Conservation (phyloP, 2,888 invertebrate species). For the Acanthopleura granulata region DNA sequence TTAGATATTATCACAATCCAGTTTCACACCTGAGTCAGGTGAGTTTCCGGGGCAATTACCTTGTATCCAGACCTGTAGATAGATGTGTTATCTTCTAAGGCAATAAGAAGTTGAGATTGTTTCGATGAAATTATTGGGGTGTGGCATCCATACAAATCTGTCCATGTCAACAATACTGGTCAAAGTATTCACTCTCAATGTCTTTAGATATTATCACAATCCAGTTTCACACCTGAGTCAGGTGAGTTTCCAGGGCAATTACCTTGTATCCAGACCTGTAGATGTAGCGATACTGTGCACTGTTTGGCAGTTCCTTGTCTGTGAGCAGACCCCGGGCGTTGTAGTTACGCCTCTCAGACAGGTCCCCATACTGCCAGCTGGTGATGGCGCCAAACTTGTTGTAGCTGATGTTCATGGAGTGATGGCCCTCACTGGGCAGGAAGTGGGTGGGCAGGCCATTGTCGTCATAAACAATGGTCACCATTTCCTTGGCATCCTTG, state of each 20-base stretch:
- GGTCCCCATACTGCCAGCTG: conserved; percentile 93
- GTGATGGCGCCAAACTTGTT: conserved; percentile 88
- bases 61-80: conserved; percentile 87
- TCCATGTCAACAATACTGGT: too few relatives aligned
- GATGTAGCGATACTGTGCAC: conserved; percentile 90
- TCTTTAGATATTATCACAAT: too few relatives aligned
- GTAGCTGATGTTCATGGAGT: conserved; percentile 84
- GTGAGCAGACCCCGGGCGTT: conserved; percentile 86
- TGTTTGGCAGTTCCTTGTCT: conserved; percentile 89
- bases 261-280: conserved; percentile 86
- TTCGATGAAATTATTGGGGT: too few relatives aligned
- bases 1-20: too few relatives aligned
- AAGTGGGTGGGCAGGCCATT: conserved; percentile 84
- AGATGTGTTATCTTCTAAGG: too few relatives aligned
- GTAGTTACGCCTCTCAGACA: conserved; percentile 89
- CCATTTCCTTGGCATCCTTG: conserved; percentile 83
- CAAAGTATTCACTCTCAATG: too few relatives aligned
- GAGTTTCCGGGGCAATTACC: conserved; percentile 48
- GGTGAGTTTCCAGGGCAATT: conserved; percentile 24
- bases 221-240: too few relatives aligned
- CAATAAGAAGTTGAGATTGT: too few relatives aligned
- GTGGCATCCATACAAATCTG: too few relatives aligned
- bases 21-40: too few relatives aligned
- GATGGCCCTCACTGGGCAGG: conserved; percentile 53
- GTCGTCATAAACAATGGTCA: conserved; percentile 89